Conservation (phyloP, 1,140 invertebrate species). For the Lasioglossum baleicum region DNA sequence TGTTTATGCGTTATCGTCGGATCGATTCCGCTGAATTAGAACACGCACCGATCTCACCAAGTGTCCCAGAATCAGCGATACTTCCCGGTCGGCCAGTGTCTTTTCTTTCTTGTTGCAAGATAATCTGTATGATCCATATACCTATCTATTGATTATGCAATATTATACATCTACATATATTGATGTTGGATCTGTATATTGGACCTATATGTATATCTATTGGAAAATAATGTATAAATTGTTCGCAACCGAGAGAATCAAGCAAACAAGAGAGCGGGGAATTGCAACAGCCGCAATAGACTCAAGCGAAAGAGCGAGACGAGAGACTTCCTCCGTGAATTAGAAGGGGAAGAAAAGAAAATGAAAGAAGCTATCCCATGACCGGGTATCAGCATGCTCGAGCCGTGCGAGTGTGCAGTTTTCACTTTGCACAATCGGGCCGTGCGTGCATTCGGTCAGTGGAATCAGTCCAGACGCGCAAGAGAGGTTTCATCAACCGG, state of each 20-base stretch:
- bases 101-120: no score
- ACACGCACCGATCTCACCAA: constrained; percentile 14
- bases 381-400: background rate
- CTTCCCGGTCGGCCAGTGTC: no score
- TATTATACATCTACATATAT: no score
- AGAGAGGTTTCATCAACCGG: constrained; percentile 17
- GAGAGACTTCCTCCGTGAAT: background rate
- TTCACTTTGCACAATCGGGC: constrained; percentile 38
- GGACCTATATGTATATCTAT: no score
- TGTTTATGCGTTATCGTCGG: constrained; percentile 56
- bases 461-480: constrained; percentile 17
- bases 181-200: no score
- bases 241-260: no score
- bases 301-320: no score
- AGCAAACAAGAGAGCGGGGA: no score
- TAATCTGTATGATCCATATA: no score
- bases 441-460: constrained; percentile 24
- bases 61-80: constrained; percentile 11
- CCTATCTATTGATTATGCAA: no score
- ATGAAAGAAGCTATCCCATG: background rate
- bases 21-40: constrained; percentile 55
- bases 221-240: no score
- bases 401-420: background rate
- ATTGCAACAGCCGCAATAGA: no score
- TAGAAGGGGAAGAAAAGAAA: background rate